phyloP scores from a whole-genome alignment of 2,113 vertebrate species.

The Jaculus jaculus region DNA sequence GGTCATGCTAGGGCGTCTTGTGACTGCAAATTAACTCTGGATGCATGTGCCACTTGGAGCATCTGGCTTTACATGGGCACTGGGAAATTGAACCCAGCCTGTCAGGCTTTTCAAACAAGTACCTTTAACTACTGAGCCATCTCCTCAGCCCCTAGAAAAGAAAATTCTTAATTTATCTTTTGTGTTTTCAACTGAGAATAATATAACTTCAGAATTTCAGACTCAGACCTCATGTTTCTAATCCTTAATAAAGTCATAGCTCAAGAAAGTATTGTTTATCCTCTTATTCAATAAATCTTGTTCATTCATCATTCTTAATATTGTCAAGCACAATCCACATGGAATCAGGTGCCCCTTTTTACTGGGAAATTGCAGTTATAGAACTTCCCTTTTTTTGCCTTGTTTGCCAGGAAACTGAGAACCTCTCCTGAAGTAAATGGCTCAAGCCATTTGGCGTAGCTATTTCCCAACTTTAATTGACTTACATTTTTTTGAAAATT shows the following conservation, averaged over 20 bases:
- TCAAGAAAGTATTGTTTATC: not conserved
- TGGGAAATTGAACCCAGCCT: too few species aligned
- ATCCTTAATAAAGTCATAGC: slow-evolving; percentile 45
- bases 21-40: too few species aligned
- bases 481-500: slow-evolving; percentile 45
- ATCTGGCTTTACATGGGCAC: too few species aligned
- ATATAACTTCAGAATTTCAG: slow-evolving; percentile 50
- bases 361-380: slow-evolving; percentile 5
- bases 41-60: too few species aligned
- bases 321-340: slow-evolving; percentile 51
- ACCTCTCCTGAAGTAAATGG: slow-evolving; percentile 43
- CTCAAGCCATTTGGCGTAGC: slow-evolving; percentile 15
- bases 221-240: not conserved
- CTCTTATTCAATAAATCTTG: slow-evolving; percentile 14
- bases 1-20: too few species aligned
- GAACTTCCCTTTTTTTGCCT: slow-evolving; percentile 31
- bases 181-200: slow-evolving; percentile 27
- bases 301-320: slow-evolving; percentile 14
- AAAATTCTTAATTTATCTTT: slow-evolving; percentile 47
- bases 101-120: too few species aligned
- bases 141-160: too few species aligned
- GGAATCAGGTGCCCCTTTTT: slow-evolving; percentile 29
- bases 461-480: slow-evolving; percentile 23
- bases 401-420: slow-evolving; percentile 41
- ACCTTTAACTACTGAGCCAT: too few species aligned